Base-by-base conservation (phyloP, 2,797 vertebrate genomes). In the Emys orbicularis region DNA sequence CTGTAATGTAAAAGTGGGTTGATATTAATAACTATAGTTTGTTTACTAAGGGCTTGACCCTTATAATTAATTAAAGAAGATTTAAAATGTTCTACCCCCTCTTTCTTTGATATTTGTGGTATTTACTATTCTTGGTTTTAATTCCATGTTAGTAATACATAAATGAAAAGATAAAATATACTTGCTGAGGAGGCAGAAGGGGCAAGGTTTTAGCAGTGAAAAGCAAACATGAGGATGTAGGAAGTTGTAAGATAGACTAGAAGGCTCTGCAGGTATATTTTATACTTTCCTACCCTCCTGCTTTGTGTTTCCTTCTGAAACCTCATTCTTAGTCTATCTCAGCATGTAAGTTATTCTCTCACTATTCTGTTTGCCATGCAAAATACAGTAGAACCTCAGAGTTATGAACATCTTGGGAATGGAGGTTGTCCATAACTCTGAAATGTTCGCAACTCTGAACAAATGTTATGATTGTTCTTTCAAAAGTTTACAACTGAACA, bases 1-100 rank as follows among this genome's bases (percentile, higher is more conserved):
- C 0, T 12, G 15, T 6, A 52, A 10, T 0, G 0, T 44, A n/a
- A 68, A 57, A 88, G n/a, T 81, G 3, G 1, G 52, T 1, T 1
- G 15, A 34, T n/a, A n/a, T 34, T 34, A 65, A 65, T n/a, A 65
- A 65, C 34, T 50, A 50, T 50, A 50, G 49, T 50, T 50, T 50
- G 12, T 50, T 50, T 50, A 50, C 13, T 50, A 50, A 50, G 49
- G 49, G 49, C 49, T 50, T 50, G 49, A 50, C 49, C 49, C 49
- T 50, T 50, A 50, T 50, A 15, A 50, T 50, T 50, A 50, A 50
- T 50, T 50, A 50, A 50, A 50, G 68, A 41, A 25, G 4, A 41
- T 44, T 27, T 37, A 50, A 87, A 83, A 8, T 21, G 16, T 81
- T 83, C 72, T 88, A 49, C 29, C 47, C 12, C 23, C 37, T 31